Percentiles rank a stretch among this genome's conserved stretches.
phyloP scores from a whole-genome alignment of 2,113 vertebrate genomes.

The Saccopteryx leptura region DNA sequence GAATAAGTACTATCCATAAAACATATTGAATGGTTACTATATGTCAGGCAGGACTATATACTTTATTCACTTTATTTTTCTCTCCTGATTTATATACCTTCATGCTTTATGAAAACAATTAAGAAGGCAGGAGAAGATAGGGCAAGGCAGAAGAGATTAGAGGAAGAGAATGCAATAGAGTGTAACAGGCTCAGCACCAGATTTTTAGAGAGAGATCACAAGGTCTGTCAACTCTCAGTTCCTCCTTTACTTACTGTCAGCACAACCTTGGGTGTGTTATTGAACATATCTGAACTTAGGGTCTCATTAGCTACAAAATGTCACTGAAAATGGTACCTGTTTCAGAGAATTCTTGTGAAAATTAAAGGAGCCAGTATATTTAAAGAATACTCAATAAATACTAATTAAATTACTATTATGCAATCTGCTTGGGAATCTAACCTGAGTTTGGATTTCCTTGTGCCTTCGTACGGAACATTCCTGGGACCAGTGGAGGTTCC shows the following conservation, averaged over 20 bases:
- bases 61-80: constrained; percentile 15
- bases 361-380: neutral
- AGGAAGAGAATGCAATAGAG: neutral
- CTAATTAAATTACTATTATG: constrained; percentile 46
- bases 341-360: constrained; percentile 27
- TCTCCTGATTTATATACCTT: neutral
- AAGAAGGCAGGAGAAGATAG: neutral
- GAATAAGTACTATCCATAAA: neutral
- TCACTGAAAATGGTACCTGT: neutral
- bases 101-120: constrained; percentile 9
- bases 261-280: neutral
- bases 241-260: neutral
- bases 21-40: neutral
- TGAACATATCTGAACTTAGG: neutral
- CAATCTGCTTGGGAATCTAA: constrained; percentile 59
- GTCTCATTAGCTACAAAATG: neutral
- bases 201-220: neutral
- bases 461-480: neutral
- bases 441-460: constrained; percentile 5
- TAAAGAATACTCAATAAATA: constrained; percentile 25
- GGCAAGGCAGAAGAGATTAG: neutral
- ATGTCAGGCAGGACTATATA: neutral
- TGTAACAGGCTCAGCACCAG: neutral
- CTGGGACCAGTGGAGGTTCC: neutral
- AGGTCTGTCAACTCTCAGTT: neutral